phyloP scores from a whole-genome alignment of 2,113 vertebrate genomes.

The Oreotragus oreotragus region DNA sequence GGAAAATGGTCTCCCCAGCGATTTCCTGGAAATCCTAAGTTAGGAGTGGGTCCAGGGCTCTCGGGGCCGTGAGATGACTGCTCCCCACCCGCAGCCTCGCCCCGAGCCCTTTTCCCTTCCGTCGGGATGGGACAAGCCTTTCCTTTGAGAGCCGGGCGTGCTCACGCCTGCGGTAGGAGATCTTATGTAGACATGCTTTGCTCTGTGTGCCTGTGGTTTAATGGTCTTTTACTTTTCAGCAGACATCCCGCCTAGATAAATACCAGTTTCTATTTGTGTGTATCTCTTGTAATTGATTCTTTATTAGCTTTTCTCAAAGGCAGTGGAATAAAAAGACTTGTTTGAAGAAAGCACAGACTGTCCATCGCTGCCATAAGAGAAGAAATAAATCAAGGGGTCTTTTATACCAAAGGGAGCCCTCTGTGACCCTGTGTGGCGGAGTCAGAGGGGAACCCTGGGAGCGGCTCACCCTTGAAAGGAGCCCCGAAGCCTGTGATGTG shows the following conservation, averaged over 20 bases:
- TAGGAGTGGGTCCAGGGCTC: not conserved
- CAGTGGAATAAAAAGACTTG: not conserved
- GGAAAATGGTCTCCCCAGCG: not conserved
- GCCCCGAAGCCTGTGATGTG: not conserved
- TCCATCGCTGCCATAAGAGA: not conserved
- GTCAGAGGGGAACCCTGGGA: not conserved
- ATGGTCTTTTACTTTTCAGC: not conserved
- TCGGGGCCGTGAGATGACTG: not conserved
- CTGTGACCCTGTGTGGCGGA: not conserved
- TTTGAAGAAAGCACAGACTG: conserved; percentile 26
- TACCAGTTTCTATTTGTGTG: not conserved
- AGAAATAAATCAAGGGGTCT: not conserved
- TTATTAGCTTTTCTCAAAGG: conserved; percentile 41
- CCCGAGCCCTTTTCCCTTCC: not conserved
- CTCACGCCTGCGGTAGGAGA: not conserved
- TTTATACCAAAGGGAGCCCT: not conserved
- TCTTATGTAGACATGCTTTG: not conserved
- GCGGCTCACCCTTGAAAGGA: not conserved
- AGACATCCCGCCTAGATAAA: not conserved
- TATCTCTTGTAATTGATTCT: not conserved
- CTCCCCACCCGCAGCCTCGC: rapidly evolving
- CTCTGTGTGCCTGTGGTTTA: not conserved
- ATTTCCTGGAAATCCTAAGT: not conserved
- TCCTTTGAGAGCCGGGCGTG: rapidly evolving
- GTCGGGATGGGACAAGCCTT: rapidly evolving